Percentiles rank a stretch among this genome's conserved stretches.
phyloP scores from a whole-genome alignment of 2,888 invertebrate genomes.

The Meteorus colon region DNA sequence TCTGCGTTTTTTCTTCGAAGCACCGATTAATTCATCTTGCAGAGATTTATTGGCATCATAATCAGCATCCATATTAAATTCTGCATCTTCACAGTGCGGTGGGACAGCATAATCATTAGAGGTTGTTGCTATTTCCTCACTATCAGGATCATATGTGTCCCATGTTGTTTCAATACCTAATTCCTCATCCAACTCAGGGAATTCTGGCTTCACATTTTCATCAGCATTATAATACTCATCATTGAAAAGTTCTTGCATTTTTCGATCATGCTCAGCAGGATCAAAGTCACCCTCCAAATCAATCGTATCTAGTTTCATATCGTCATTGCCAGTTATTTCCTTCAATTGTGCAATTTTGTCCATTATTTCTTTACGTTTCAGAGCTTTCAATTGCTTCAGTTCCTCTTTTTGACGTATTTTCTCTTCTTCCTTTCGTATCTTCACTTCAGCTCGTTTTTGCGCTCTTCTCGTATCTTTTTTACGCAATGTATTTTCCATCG shows the following conservation, averaged over 20 bases:
- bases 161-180: conserved; percentile 80
- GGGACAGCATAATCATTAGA: conserved; percentile 60
- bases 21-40: conserved; percentile 76
- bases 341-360: conserved; percentile 90
- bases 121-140: conserved; percentile 67
- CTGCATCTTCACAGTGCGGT: conserved; percentile 85
- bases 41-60: conserved; percentile 78
- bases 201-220: conserved; percentile 86
- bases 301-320: conserved; percentile 61
- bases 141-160: conserved; percentile 78
- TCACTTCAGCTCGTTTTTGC: conserved; percentile 84
- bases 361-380: conserved; percentile 92
- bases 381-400: conserved; percentile 87
- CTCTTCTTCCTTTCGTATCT: conserved; percentile 84
- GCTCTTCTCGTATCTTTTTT: conserved; percentile 86
- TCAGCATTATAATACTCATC: conserved; percentile 87
- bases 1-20: conserved; percentile 78
- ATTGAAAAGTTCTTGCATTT: conserved; percentile 90
- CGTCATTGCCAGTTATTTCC: conserved; percentile 82
- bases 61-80: conserved; percentile 94
- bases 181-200: conserved; percentile 87
- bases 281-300: conserved; percentile 95
- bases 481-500: conserved; percentile 87
- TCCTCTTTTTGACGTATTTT: conserved; percentile 89
- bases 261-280: conserved; percentile 88